These are phyloP conservation scores for Manduca sexta DNA, from an alignment of 1,140 invertebrate species.

Conservation along the genomic window DNA sequence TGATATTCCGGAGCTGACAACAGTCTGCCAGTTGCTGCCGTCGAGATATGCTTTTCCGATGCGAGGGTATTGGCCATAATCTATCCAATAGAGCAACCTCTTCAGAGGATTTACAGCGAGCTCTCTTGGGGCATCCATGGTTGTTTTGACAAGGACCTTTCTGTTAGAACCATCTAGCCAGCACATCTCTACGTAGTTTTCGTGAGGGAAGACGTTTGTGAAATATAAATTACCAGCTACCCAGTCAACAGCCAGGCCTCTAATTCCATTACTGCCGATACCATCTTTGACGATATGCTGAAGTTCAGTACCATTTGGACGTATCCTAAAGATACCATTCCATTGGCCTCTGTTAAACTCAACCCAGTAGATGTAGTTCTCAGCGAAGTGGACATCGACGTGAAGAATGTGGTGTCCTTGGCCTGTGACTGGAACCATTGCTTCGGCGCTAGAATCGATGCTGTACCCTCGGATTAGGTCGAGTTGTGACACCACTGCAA, in stretches of 20 bases:
- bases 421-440: slow-evolving; percentile 95
- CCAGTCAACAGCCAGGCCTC: slow-evolving; percentile 96
- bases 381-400: slow-evolving; percentile 89
- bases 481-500: slow-evolving; percentile 92
- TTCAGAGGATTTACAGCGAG: slow-evolving; percentile 97
- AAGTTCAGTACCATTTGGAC: slow-evolving; percentile 90
- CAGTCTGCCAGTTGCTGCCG: slow-evolving; percentile 88
- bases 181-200: slow-evolving; percentile 97
- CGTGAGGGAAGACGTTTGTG: slow-evolving; percentile 97
- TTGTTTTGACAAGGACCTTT: slow-evolving; percentile 93
- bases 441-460: slow-evolving; percentile 88
- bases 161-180: slow-evolving; percentile 93
- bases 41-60: slow-evolving; percentile 94
- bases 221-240: slow-evolving; percentile 97
- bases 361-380: slow-evolving; percentile 97
- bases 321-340: slow-evolving; percentile 94
- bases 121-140: slow-evolving; percentile 93
- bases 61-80: slow-evolving; percentile 96
- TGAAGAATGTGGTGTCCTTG: slow-evolving; percentile 91
- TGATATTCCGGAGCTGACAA: slow-evolving; percentile 93
- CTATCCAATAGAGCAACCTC: slow-evolving; percentile 96
- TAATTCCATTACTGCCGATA: slow-evolving; percentile 95
- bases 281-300: slow-evolving; percentile 91
- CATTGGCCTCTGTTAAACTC: slow-evolving; percentile 93
- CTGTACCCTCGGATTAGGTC: slow-evolving; percentile 92